Evolutionary conservation across 2,113 vertebrate genomes (phyloP).

Genomic region (Hemichromis elongatus): DNA sequence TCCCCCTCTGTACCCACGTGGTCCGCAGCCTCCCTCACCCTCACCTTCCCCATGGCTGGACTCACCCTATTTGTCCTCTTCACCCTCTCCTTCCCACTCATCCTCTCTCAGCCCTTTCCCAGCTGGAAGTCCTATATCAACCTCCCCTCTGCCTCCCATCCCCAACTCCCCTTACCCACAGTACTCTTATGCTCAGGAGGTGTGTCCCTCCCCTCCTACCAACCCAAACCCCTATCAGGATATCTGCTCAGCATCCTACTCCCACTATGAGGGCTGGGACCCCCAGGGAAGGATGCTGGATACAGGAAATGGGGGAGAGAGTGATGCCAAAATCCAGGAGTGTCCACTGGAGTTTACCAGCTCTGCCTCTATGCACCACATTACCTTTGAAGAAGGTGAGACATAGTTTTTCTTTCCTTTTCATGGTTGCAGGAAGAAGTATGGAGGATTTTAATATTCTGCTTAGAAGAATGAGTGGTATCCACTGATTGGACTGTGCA

Average conservation of each 20-base stretch:
- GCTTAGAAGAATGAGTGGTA: neutral
- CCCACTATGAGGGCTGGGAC: constrained; percentile 72
- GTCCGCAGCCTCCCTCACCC: constrained; percentile 64
- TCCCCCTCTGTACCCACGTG: constrained; percentile 68
- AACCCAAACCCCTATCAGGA: constrained; percentile 63
- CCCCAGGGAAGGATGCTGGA: constrained; percentile 38
- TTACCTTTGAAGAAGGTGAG: constrained; percentile 79
- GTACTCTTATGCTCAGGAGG: constrained; percentile 68
- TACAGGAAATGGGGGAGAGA: constrained; percentile 29
- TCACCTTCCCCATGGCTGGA: constrained; percentile 75
- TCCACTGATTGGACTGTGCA: neutral
- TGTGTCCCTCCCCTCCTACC: constrained; percentile 66
- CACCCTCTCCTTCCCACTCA: constrained; percentile 77
- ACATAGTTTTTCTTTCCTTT: neutral
- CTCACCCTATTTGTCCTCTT: constrained; percentile 77
- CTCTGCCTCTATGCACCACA: constrained; percentile 71
- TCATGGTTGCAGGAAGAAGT: neutral
- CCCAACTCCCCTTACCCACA: constrained; percentile 65
- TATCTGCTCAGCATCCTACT: constrained; percentile 58
- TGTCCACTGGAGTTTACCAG: constrained; percentile 65
- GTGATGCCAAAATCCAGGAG: constrained; percentile 65
- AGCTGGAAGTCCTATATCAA: constrained; percentile 71
- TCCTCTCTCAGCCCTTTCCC: constrained; percentile 76
- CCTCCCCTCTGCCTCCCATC: constrained; percentile 71
- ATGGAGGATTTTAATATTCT: neutral